Conservation (phyloP, 2,797 vertebrate genomes). For the Cyclura pinguis region DNA sequence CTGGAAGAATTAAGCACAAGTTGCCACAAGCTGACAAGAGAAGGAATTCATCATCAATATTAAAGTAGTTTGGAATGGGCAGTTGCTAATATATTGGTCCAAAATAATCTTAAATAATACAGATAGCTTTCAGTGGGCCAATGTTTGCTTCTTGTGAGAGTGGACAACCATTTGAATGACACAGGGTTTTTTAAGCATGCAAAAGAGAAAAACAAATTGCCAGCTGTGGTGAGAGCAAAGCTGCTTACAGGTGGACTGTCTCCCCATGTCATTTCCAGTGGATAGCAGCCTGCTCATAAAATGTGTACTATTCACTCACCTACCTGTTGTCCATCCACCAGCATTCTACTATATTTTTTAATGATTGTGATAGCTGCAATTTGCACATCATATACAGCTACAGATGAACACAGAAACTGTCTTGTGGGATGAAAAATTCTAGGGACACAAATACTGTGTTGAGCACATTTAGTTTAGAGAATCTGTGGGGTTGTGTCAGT, state of each 20-base stretch:
- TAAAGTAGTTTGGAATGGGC: neutral
- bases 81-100: neutral
- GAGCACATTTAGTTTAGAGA: neutral
- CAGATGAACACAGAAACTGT: neutral
- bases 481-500: neutral
- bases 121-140: neutral
- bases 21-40: neutral
- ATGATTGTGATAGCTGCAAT: neutral
- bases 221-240: neutral
- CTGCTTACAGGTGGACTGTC: neutral
- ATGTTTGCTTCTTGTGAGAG: neutral
- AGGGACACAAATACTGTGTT: neutral
- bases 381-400: neutral
- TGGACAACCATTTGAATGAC: neutral
- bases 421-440: neutral
- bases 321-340: neutral
- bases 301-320: neutral
- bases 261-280: neutral
- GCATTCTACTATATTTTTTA: neutral
- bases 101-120: neutral
- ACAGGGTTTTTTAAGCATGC: neutral
- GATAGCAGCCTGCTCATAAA: neutral
- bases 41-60: neutral
- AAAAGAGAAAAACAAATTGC: neutral
- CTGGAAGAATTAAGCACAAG: conserved; percentile 14